Evolutionary conservation across 2,888 invertebrate species (phyloP).

Genomic region (Drosophila pseudotalamancana): DNA sequence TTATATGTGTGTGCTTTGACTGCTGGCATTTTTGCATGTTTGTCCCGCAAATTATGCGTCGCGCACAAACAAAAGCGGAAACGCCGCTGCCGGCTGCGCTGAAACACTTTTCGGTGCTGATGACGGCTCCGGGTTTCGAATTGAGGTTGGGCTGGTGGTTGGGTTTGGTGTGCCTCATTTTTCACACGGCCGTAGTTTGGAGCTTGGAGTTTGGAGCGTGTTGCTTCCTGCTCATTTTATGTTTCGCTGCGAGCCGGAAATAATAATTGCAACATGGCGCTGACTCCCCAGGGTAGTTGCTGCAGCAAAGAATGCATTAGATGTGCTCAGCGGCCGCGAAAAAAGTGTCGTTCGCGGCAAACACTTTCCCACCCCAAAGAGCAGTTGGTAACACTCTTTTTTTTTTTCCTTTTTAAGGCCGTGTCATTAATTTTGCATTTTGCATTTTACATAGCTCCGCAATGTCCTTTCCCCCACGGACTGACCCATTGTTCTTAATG

Average conservation of each 20-base stretch:
- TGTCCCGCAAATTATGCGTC: constrained; percentile 78
- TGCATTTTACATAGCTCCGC: too few relatives aligned
- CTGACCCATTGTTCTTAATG: constrained; percentile 7
- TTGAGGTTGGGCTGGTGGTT: constrained; percentile 32
- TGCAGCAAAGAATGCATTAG: constrained; percentile 51
- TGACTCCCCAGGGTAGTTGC: constrained; percentile 35
- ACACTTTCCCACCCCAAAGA: constrained; percentile 1
- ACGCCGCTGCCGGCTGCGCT: constrained; percentile 42
- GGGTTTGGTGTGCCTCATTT: constrained; percentile 13
- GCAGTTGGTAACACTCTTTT: neutral
- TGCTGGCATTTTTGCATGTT: constrained; percentile 75
- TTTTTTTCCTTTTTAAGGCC: too few relatives aligned
- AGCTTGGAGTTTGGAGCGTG: constrained; percentile 47
- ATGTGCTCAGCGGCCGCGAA: constrained; percentile 45
- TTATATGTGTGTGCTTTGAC: constrained; percentile 54
- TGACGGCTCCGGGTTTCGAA: constrained; percentile 40
- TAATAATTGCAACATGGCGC: constrained; percentile 77
- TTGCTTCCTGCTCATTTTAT: constrained; percentile 75
- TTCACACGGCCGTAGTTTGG: constrained; percentile 52
- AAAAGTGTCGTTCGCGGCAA: constrained; percentile 41
- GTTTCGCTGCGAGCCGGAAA: constrained; percentile 73
- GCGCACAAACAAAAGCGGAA: constrained; percentile 76
- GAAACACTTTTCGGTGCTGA: constrained; percentile 49
- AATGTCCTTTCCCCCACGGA: neutral
- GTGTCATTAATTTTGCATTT: constrained; percentile 2